These are phyloP conservation scores for Apotomis capreana DNA, from an alignment of 2,888 invertebrate genomes.

Conservation along the genomic window DNA sequence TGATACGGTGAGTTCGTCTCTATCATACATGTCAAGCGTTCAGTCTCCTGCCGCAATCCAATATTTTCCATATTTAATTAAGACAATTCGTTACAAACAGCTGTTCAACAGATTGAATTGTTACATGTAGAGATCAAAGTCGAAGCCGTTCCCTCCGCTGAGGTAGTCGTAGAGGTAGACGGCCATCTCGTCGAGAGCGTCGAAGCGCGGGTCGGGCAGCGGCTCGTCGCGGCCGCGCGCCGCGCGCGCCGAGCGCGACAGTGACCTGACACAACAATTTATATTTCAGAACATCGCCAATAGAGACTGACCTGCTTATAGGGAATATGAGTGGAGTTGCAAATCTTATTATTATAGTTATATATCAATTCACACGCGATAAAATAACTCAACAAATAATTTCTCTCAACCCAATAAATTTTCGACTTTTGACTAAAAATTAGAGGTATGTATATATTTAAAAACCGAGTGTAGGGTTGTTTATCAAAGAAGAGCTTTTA, in stretches of 20 bases:
- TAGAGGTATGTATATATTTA: no score
- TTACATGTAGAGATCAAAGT: conserved; percentile 80
- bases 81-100: not conserved
- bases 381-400: no score
- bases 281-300: not conserved
- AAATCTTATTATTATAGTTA: no score
- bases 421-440: no score
- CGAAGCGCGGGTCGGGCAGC: conserved; percentile 69
- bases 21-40: no score
- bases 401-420: no score
- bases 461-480: no score
- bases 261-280: conserved; percentile 52
- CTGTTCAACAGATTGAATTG: conserved; percentile 39
- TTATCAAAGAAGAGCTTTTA: no score
- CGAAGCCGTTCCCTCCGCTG: conserved; percentile 83
- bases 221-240: conserved; percentile 62
- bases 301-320: no score
- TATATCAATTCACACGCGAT: no score
- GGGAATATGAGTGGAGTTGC: no score
- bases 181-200: conserved; percentile 83
- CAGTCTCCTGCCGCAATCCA: not conserved
- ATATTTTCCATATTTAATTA: not conserved
- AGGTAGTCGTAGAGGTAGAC: conserved; percentile 85
- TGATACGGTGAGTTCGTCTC: no score
- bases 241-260: conserved; percentile 81